Evolutionary conservation across 1,140 invertebrate genomes (phyloP), one percentile per base, ranked within the genome.

Genomic region (Drosophila quadrilineata): DNA sequence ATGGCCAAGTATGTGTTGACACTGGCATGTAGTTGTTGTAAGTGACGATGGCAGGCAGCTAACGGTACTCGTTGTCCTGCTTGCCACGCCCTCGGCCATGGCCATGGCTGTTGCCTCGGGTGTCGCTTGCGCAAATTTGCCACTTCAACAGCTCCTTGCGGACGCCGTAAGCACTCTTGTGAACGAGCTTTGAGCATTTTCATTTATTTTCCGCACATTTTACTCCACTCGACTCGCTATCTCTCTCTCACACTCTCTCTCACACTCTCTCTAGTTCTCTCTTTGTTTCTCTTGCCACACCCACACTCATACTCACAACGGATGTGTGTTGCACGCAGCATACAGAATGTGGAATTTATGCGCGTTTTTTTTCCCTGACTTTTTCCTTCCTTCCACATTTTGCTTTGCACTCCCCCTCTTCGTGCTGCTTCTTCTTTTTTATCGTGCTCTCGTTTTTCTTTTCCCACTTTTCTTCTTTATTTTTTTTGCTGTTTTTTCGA

Each of bases 81-180:
- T 59, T 29, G 49, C 54, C 63, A 48, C 48, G 48, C 54, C 1
- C 46, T n/a, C 9, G 28, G 33, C n/a, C 43, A 16, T 19, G 12
- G 45, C 19, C 22, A 16, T 6, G 9, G 10, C 14, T 17, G 41
- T 14, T 45, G 49, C 68, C 72, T 69, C 65, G 67, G 85, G 75
- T 86, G 82, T 65, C 77, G 86, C 77, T 88, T 88, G 86, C 71
- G 87, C 87, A 88, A 88, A 88, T 88, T 88, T 88, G 87, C 87
- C 87, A 88, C 87, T 88, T 88, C 87, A 88, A 88, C 87, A 88
- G 82, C 87, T 88, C 80, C 86, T 88, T 86, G 80, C 71, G 87
- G 76, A 88, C 71, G 87, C 87, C 87, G 86, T 88, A 86, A 88
- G 87, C 87, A 79, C 87, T 85, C 75, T 79, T 88, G 76, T 88